phyloP scores from a whole-genome alignment of 37 sponge, comb jelly and placozoan genomes.

The Bolinopsis microptera region DNA sequence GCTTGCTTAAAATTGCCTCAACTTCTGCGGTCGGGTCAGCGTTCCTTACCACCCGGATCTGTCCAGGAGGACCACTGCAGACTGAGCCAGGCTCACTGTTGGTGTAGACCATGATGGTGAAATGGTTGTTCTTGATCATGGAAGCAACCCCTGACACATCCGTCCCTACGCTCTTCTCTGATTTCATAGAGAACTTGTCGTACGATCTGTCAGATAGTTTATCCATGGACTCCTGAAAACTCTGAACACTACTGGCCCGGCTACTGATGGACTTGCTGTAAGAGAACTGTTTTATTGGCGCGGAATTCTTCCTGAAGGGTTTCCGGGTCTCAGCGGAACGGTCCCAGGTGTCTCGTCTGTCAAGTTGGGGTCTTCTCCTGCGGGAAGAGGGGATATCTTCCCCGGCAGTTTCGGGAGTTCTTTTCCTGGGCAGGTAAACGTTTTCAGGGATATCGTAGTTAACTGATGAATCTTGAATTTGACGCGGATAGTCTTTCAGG shows the following conservation, averaged over 20 bases:
- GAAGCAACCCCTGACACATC: constrained; percentile 40
- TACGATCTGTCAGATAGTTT: constrained; percentile 3
- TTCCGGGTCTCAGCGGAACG: background rate
- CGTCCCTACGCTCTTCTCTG: constrained; percentile 29
- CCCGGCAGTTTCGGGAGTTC: background rate
- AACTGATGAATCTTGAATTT: background rate
- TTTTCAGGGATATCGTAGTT: constrained; percentile 7
- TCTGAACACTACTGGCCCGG: constrained; percentile 44
- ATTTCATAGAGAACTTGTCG: background rate
- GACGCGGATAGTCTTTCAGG: constrained; percentile 56
- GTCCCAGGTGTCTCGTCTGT: background rate
- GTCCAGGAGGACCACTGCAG: background rate
- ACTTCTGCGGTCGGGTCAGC: background rate
- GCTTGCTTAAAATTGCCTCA: background rate
- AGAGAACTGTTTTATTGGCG: constrained; percentile 27
- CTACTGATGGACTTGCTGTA: constrained; percentile 43
- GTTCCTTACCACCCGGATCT: background rate
- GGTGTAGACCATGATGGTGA: constrained; percentile 64
- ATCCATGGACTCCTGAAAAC: constrained; percentile 16
- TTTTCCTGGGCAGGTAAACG: constrained; percentile 25
- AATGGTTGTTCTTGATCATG: constrained; percentile 58
- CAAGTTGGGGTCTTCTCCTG: no score
- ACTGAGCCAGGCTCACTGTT: background rate
- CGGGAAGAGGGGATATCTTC: background rate
- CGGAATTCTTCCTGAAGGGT: constrained; percentile 40